Percentiles rank a stretch among this genome's conserved stretches.
Conservation (phyloP, 2,797 vertebrate species). For the Spheniscus humboldti region DNA sequence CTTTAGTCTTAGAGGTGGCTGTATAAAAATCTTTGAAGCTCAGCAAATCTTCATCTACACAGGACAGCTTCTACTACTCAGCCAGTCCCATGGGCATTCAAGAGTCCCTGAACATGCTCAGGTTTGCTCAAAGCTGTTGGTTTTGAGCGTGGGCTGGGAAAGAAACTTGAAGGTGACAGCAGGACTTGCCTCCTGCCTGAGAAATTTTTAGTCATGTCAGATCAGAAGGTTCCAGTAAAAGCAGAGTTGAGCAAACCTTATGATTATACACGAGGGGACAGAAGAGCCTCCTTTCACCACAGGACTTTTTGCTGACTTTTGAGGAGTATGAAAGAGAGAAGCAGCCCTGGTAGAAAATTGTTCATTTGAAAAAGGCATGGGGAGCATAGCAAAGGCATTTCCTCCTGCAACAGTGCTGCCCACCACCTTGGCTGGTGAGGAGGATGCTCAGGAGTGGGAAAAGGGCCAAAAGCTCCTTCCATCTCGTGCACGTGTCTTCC, state of each 20-base stretch:
- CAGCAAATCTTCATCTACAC: neutral
- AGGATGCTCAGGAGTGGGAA: neutral
- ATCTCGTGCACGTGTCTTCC: fast-evolving
- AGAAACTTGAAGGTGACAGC: neutral
- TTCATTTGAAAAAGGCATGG: neutral
- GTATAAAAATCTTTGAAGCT: neutral
- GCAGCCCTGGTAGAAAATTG: neutral
- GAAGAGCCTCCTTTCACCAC: neutral
- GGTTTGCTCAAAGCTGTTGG: neutral
- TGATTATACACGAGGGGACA: neutral
- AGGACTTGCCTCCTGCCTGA: neutral
- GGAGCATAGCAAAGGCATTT: neutral
- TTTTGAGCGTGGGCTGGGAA: neutral
- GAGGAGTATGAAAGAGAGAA: neutral
- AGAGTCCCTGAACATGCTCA: neutral
- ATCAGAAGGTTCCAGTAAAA: neutral
- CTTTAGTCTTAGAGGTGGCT: neutral
- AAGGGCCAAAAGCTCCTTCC: neutral
- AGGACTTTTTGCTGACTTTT: neutral
- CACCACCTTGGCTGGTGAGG: neutral
- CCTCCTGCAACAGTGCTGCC: neutral
- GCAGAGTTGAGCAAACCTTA: neutral
- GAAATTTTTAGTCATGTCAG: neutral
- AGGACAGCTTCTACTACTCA: neutral
- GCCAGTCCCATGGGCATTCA: neutral